Conservation (phyloP, 2,888 invertebrate genomes). For the Pomacea canaliculata region DNA sequence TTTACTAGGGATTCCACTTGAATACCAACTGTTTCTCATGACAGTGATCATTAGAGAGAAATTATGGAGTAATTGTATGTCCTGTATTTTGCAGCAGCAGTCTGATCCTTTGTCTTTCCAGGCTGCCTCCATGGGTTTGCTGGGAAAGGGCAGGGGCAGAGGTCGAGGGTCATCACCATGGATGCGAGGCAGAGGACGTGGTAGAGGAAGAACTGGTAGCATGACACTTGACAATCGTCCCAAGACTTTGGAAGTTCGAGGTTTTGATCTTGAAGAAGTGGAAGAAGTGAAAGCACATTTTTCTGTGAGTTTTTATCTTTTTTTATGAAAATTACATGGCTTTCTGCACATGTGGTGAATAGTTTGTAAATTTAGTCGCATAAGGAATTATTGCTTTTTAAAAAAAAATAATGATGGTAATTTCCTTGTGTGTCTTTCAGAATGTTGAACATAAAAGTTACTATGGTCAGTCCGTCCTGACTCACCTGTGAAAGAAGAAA, state of each 20-base stretch:
- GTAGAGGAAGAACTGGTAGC: conserved; percentile 39
- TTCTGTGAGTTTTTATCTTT: conserved; percentile 76
- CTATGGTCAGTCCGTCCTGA: too few species aligned
- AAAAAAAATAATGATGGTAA: too few species aligned
- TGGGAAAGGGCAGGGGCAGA: conserved; percentile 57
- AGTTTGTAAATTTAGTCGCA: background rate
- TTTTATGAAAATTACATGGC: background rate
- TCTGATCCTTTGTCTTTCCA: conserved; percentile 43
- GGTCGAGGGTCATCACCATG: conserved; percentile 48
- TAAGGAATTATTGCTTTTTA: too few species aligned
- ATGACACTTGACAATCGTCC: conserved; percentile 84
- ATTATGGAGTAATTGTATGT: background rate
- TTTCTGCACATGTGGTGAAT: background rate
- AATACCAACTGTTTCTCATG: too few species aligned
- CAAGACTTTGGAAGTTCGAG: conserved; percentile 86
- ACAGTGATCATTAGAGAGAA: too few species aligned
- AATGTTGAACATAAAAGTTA: too few species aligned
- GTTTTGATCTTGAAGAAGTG: conserved; percentile 87
- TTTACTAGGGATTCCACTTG: too few species aligned
- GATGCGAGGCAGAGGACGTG: conserved; percentile 46
- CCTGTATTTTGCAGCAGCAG: conserved; percentile 20
- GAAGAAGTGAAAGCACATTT: conserved; percentile 86
- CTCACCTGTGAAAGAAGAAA: too few species aligned
- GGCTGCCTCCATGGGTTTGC: conserved; percentile 57
- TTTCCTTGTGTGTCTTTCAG: too few species aligned